phyloP scores from a whole-genome alignment of 2,113 vertebrate genomes.

The Podocnemis expansa region DNA sequence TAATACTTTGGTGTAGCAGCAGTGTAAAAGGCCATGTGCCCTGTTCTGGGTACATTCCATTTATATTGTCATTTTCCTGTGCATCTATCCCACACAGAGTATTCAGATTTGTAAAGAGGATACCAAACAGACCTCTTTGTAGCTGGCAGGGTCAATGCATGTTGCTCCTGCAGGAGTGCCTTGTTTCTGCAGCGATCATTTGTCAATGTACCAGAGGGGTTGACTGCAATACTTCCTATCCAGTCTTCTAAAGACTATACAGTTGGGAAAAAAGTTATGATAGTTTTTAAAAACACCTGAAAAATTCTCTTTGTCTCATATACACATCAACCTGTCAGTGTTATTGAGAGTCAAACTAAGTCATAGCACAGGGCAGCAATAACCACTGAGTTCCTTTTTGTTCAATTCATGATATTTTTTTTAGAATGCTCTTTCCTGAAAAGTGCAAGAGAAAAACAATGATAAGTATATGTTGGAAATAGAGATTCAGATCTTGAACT shows the following conservation, averaged over 20 bases:
- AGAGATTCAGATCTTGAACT: not conserved
- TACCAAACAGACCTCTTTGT: slow-evolving; percentile 78
- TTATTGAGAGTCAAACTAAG: slow-evolving; percentile 12
- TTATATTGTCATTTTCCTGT: slow-evolving; percentile 19
- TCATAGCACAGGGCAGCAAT: not conserved
- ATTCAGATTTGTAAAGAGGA: not conserved
- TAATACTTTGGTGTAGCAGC: not conserved
- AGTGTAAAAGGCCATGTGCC: not conserved
- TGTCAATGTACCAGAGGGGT: slow-evolving; percentile 27
- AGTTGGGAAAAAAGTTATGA: slow-evolving; percentile 9
- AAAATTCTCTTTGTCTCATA: not conserved
- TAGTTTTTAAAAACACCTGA: not conserved
- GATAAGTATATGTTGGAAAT: not conserved
- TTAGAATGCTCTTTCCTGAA: slow-evolving; percentile 3
- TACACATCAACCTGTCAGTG: not conserved
- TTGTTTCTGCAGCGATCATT: slow-evolving; percentile 67
- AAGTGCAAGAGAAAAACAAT: slow-evolving; percentile 29
- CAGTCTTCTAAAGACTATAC: slow-evolving; percentile 83
- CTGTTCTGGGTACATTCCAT: not conserved
- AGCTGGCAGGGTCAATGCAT: slow-evolving; percentile 72
- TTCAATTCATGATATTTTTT: not conserved
- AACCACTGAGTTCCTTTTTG: slow-evolving; percentile 15
- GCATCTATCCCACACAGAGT: not conserved
- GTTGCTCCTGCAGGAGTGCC: slow-evolving; percentile 42
- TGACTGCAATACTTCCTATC: slow-evolving; percentile 76